Conservation (phyloP, 2,113 vertebrate species). For the Orycteropus afer region DNA sequence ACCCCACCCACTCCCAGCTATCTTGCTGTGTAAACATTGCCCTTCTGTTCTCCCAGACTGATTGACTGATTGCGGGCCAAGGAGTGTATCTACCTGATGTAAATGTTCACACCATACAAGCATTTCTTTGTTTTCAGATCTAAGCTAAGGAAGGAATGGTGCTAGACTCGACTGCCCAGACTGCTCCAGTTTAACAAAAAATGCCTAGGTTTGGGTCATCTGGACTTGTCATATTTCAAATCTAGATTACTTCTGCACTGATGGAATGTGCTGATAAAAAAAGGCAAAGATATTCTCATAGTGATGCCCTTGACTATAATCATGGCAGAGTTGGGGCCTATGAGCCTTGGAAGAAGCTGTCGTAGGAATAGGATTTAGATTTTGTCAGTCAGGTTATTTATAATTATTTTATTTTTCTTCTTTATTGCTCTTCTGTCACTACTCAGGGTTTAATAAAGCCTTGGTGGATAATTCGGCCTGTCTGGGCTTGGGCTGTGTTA, state of each 20-base stretch:
- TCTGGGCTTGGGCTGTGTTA: background rate
- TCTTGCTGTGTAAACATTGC: no score
- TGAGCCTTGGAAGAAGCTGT: background rate
- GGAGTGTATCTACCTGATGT: no score
- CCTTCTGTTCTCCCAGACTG: no score
- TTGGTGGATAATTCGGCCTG: background rate
- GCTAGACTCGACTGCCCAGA: background rate
- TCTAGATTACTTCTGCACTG: background rate
- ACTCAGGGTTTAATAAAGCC: background rate
- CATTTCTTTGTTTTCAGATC: background rate
- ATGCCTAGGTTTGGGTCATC: background rate
- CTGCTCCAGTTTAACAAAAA: background rate
- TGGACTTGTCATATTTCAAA: background rate
- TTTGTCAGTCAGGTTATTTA: background rate
- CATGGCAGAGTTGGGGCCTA: background rate
- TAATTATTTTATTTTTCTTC: constrained; percentile 10
- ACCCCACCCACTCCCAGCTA: no score
- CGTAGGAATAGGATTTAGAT: background rate
- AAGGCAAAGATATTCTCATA: background rate
- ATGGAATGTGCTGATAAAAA: background rate
- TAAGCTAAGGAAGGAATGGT: background rate
- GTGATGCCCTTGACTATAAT: background rate
- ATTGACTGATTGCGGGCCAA: no score
- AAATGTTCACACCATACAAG: no score
- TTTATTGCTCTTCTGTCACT: background rate